Base-by-base conservation (phyloP, 2,797 vertebrate genomes). In the Neopelma chrysocephalum region DNA sequence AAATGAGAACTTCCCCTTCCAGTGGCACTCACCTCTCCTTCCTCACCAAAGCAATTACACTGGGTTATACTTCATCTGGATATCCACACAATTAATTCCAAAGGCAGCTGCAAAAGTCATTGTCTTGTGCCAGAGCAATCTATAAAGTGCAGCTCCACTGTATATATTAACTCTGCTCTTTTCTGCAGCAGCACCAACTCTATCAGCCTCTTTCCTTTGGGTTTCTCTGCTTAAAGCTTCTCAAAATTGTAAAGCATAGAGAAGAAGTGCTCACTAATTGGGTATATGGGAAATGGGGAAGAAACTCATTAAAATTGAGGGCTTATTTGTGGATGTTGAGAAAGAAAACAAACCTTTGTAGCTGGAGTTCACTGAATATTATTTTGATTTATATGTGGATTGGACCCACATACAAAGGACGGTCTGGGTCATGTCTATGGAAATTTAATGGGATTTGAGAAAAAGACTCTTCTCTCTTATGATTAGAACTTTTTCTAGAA, bases 341-440 rank as follows among this genome's bases (percentile, higher is more conserved):
- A 12, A 58, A 91, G 68, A 80, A 85, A 87, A 45, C 36, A 78
- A 64, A 66, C 48, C 48, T 89, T 57, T 31, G 34, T 42, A 70
- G 27, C 64, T 71, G 50, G 65, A 65, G 53, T 93, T 88, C 34
- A 45, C 29, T 60, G 64, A 40, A 53, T 90, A 6, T 86, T 90
- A 75, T 81, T 88, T 94, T 80, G 87, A 91, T 94, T 95, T 86
- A 26, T 50, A 9, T 19, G 42, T 89, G 65, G 13, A 23, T 77
- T 42, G 60, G 48, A 60, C 38, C 17, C 34, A 50, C 36, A 8
- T 38, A 14, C 7, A 34, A 50, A 81, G 76, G 82, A 32, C 48
- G 42, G 38, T 15, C 45, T 77, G 68, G 81, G 34, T 82, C 78
- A 32, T 0, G 2, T 7, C 17, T 45, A 2, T 50, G 69, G 54